A percentile compares a stretch with the other conserved stretches of the same genome.
phyloP scores from a whole-genome alignment of 92 coral and sea anemone genomes.

The Epizoanthus rinbou region DNA sequence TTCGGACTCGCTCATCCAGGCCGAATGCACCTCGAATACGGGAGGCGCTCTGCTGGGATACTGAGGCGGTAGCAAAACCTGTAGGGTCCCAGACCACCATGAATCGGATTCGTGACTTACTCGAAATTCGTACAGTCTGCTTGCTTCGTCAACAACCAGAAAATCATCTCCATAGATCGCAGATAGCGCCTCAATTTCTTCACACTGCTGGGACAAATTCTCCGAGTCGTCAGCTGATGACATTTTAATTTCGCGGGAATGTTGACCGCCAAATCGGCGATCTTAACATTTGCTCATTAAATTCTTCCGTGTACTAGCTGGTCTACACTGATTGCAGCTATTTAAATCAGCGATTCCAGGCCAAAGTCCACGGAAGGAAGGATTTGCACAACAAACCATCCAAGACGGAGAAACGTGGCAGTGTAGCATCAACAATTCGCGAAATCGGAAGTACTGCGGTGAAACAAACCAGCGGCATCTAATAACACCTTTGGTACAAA shows the following conservation, averaged over 20 bases:
- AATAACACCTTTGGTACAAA: neutral
- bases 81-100: conserved; percentile 75
- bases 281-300: neutral
- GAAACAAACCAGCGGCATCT: conserved; percentile 37
- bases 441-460: neutral
- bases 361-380: neutral
- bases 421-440: neutral
- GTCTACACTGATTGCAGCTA: neutral
- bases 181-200: conserved; percentile 88
- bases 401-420: conserved; percentile 25
- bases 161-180: conserved; percentile 95
- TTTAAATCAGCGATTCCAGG: neutral
- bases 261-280: neutral
- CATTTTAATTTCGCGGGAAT: conserved; percentile 1
- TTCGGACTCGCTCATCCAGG: conserved; percentile 75
- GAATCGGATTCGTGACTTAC: conserved; percentile 64
- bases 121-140: conserved; percentile 78
- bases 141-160: conserved; percentile 67
- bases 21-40: conserved; percentile 82
- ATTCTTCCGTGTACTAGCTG: neutral
- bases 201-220: conserved; percentile 63
- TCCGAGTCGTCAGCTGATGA: conserved; percentile 36
- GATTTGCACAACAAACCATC: conserved; percentile 7
- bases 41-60: conserved; percentile 82
- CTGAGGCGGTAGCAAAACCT: conserved; percentile 72